These are phyloP conservation scores for Danaus plexippus DNA, from an alignment of 1,140 invertebrate genomes.

Conservation along the genomic window DNA sequence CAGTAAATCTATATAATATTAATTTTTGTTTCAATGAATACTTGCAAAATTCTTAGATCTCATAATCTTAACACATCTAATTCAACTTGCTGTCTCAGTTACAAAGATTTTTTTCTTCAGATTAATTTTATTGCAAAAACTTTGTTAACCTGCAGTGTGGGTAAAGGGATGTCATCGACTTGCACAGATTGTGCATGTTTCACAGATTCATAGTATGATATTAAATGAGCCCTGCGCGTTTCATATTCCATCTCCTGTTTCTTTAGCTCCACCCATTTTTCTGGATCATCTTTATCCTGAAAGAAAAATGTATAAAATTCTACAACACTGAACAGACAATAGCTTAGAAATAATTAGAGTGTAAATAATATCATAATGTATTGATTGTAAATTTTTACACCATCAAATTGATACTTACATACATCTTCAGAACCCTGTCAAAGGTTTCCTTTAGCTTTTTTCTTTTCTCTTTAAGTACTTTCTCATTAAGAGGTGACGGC, in stretches of 20 bases:
- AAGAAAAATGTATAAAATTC: constrained; percentile 28
- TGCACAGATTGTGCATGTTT: constrained; percentile 94
- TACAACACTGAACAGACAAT: constrained; percentile 3
- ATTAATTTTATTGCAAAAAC: not conserved
- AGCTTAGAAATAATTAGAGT: too few species aligned
- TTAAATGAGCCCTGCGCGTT: constrained; percentile 85
- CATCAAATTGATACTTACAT: constrained; percentile 84
- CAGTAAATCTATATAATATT: too few species aligned
- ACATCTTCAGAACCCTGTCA: constrained; percentile 93
- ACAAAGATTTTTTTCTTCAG: not conserved
- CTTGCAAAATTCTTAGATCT: too few species aligned
- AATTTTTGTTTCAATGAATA: too few species aligned
- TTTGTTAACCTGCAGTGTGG: constrained; percentile 72
- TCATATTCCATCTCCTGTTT: constrained; percentile 95
- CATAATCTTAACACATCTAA: too few species aligned
- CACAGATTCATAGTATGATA: constrained; percentile 95
- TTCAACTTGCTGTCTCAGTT: too few species aligned
- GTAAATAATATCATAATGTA: too few species aligned
- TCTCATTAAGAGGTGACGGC: constrained; percentile 94
- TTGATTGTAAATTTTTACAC: not conserved
- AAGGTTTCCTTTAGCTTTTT: constrained; percentile 97
- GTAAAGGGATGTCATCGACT: constrained; percentile 97
- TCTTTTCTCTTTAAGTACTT: constrained; percentile 96
- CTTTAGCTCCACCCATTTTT: constrained; percentile 93
- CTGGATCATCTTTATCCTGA: constrained; percentile 96